Evolutionary conservation across 2,797 vertebrate genomes (phyloP).

Genomic region (Micromesistius poutassou): DNA sequence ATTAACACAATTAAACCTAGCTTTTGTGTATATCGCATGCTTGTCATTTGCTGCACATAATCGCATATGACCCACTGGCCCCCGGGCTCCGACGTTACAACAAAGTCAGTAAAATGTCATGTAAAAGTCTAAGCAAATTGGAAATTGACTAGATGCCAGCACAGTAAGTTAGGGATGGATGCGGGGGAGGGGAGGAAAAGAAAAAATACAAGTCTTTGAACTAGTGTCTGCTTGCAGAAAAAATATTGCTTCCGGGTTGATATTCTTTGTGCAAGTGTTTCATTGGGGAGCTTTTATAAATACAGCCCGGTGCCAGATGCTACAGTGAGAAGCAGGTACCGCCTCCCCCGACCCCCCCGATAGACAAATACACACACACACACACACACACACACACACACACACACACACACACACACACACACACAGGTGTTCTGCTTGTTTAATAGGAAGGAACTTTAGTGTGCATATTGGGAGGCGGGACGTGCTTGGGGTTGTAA

Average conservation of each 20-base stretch:
- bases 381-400: constrained; percentile 8
- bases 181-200: constrained; percentile 15
- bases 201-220: constrained; percentile 66
- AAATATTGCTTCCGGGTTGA: constrained; percentile 65
- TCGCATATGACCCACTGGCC: constrained; percentile 61
- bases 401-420: constrained; percentile 10
- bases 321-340: constrained; percentile 51
- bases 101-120: constrained; percentile 58
- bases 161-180: constrained; percentile 64
- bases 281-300: constrained; percentile 60
- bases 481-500: neutral
- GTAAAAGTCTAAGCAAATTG: constrained; percentile 65
- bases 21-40: constrained; percentile 65
- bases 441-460: neutral
- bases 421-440: constrained; percentile 2
- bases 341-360: neutral
- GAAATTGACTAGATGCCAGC: constrained; percentile 69
- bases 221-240: constrained; percentile 72
- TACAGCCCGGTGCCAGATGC: constrained; percentile 54
- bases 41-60: constrained; percentile 63
- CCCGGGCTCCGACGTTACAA: constrained; percentile 47
- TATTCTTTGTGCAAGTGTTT: constrained; percentile 69
- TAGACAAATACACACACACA: constrained; percentile 46
- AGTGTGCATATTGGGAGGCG: neutral
- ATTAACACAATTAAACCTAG: constrained; percentile 60